Evolutionary conservation across 1,140 invertebrate species (phyloP), one percentile per base, ranked within the genome.

Genomic region (Achroia grisella): DNA sequence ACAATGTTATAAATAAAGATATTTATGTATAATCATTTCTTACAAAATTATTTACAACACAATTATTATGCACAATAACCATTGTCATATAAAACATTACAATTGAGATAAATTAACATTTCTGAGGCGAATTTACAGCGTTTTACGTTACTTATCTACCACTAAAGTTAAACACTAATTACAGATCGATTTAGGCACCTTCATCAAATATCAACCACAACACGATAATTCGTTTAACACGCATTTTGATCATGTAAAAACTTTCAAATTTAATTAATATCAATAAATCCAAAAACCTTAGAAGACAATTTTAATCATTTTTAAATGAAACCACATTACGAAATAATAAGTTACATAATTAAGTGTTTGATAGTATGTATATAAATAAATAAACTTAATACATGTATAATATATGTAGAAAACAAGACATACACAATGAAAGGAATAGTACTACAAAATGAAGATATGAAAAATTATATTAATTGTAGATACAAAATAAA

Each of bases 21-120:
- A 83, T 76, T 78, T 70, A 72, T 82, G 72, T 78, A 78, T 80
- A 64, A 78, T 69, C 61, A 63, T 74, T 68, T 65, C 71, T 81
- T 81, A 81, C 72, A 83, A 84, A 84, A 81, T 75, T 84, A 81
- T 84, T 78, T 84, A 84, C 79, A 83, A 70, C 67, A 66, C 64
- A 58, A 66, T 70, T 71, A 81, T 77, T 77, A 83, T 84, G 72
- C 70, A 73, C 66, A 81, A 43, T 83, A 75, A 74, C 60, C 52
- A 63, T 67, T 66, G 64, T 72, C 70, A 75, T 71, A 66, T 61
- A 71, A 75, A 73, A 77, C 68, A 75, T 73, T 83, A 75, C 67
- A 72, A 69, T 62, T 71, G 66, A 70, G 58, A 79, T 80, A 83
- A 83, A 71, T 79, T 71, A 79, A 69, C 56, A 47, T 68, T 64